phyloP scores from a whole-genome alignment of 1,140 invertebrate genomes.

The Drosophila trapezifrons region DNA sequence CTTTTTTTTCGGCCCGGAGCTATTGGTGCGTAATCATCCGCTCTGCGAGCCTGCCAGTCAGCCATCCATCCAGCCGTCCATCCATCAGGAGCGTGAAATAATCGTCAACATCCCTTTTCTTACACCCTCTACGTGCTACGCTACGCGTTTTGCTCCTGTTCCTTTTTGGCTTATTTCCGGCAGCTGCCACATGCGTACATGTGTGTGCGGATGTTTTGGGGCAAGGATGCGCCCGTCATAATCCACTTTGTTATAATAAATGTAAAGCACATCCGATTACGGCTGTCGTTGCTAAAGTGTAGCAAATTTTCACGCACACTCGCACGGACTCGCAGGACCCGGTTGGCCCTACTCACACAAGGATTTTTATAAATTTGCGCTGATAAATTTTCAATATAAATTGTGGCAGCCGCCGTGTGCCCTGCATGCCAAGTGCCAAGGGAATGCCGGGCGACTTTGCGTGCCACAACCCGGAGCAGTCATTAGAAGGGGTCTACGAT shows the following conservation, averaged over 20 bases:
- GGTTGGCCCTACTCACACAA: neutral
- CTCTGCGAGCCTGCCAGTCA: slow-evolving; percentile 39
- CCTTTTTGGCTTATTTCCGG: slow-evolving; percentile 68
- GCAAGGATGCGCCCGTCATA: slow-evolving; percentile 76
- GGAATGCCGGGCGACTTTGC: slow-evolving; percentile 41
- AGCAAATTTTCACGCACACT: slow-evolving; percentile 77
- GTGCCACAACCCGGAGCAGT: slow-evolving; percentile 46
- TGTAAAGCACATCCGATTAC: slow-evolving; percentile 83
- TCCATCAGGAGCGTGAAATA: slow-evolving; percentile 77
- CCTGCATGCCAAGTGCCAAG: slow-evolving; percentile 59
- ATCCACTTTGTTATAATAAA: slow-evolving; percentile 83
- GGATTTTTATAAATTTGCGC: slow-evolving; percentile 66
- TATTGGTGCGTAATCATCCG: slow-evolving; percentile 30
- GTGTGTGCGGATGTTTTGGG: slow-evolving; percentile 39
- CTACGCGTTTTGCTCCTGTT: slow-evolving; percentile 44
- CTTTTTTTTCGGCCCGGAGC: neutral
- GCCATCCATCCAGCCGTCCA: slow-evolving; percentile 35
- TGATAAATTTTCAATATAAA: slow-evolving; percentile 81
- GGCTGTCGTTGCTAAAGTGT: slow-evolving; percentile 79
- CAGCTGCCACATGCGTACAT: slow-evolving; percentile 41
- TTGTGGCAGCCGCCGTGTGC: slow-evolving; percentile 49
- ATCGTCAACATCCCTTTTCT: slow-evolving; percentile 78
- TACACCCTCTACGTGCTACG: slow-evolving; percentile 63
- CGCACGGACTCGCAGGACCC: slow-evolving; percentile 5
- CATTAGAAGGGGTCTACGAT: slow-evolving; percentile 29